Base-by-base conservation (phyloP, 2,888 invertebrate genomes). In the Thereva unica region DNA sequence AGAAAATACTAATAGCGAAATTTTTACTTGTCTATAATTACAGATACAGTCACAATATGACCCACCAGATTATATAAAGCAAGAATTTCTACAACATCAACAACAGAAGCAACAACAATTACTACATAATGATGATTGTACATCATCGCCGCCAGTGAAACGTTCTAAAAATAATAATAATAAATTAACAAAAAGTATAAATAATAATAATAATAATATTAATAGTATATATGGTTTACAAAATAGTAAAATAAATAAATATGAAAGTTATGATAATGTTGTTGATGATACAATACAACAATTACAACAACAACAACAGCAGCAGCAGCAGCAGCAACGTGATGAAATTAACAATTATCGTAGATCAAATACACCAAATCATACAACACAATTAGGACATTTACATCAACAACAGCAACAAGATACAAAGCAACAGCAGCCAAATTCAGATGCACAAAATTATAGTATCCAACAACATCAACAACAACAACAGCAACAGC, bases 111-210 rank as follows among this genome's bases (percentile, higher is more conserved):
- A 53, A 37, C 52, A 52, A 52, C 57, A 65, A 8, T 45, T 53
- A 37, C 34, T 80, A 82, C 73, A 80, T 41, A 42, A 55, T n/a
- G 72, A 72, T 40, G 72, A 73, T 23, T 69, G 67, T 55, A 65
- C 66, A 52, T 65, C 71, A 38, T 72, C 72, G 59, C 72, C 72
- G 63, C 73, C 73, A 67, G 67, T 70, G 56, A 73, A 72, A 71
- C 72, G 72, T 47, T 72, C 72, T n/a, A 72, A 72, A 67, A 65
- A 63, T 45, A 57, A 57, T 52, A 67, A 55, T 50, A 69, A 67
- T 23, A 57, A 53, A 45, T 53, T 63, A 49, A 52, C 64, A 64
- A 70, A 70, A 49, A 69, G 57, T 61, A 68, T 64, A 57, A 67
- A 68, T 61, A 64, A 64, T 54, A 69, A 67, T 37, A 66, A 68